Percentiles rank a stretch among this genome's conserved stretches.
phyloP scores from a whole-genome alignment of 2,797 vertebrate genomes.

The Garrulus glandarius region DNA sequence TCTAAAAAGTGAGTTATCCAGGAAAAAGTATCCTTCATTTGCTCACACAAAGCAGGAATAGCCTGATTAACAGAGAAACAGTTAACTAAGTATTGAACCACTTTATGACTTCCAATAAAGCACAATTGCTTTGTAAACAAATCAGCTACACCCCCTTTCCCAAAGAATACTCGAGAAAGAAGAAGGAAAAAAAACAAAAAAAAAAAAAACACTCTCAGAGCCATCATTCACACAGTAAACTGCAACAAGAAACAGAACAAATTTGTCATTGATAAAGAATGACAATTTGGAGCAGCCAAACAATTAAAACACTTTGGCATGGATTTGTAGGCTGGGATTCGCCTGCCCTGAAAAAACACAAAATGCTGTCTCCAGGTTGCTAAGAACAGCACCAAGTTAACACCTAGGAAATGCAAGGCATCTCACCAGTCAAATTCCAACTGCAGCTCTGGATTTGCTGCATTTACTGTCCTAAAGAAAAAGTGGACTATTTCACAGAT shows the following conservation, averaged over 20 bases:
- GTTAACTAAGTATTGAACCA: not conserved
- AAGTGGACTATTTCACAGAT: not conserved
- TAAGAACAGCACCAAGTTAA: not conserved
- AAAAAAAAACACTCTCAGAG: not conserved
- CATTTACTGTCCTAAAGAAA: not conserved
- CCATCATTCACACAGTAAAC: not conserved
- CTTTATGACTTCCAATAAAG: conserved; percentile 38
- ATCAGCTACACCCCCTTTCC: not conserved
- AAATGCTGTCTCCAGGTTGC: not conserved
- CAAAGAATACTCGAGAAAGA: not conserved
- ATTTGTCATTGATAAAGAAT: not conserved
- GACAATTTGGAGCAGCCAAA: not conserved
- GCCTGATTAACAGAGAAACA: not conserved
- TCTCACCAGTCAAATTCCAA: not conserved
- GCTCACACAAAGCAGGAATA: not conserved
- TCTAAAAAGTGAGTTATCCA: not conserved
- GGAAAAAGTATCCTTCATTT: not conserved
- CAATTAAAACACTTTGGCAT: not conserved
- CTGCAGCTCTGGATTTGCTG: not conserved
- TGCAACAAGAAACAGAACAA: not conserved
- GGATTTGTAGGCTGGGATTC: not conserved
- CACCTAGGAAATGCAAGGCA: not conserved
- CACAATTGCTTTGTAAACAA: conserved; percentile 1
- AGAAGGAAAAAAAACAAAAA: rapidly evolving
- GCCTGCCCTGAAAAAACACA: rapidly evolving